Base-by-base conservation (phyloP, 2,113 vertebrate genomes). In the Sitta europaea region DNA sequence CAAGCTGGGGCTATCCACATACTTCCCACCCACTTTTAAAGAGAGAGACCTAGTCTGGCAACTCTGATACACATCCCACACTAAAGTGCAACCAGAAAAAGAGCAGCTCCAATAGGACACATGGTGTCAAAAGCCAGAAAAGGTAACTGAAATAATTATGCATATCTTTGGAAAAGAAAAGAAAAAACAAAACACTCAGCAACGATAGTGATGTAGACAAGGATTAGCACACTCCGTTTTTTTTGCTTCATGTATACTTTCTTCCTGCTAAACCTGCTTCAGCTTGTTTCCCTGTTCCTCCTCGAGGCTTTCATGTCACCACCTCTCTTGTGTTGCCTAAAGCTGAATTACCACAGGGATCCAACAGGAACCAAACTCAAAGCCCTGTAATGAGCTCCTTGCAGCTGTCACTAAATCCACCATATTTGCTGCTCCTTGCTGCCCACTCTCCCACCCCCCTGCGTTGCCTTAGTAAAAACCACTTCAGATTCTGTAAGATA, bases 381-480 rank as follows among this genome's bases (percentile, higher is more conserved):
- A 91, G 57, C 35, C 65, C 45, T 58, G 22, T 61, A 87, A 81
- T 23, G 62, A 91, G 42, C 22, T 40, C 38, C 27, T 72, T 63
- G 55, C 70, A 83, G 50, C 62, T 91, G 74, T 48, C 83, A 79
- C 38, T 88, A 88, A 96, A 78, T 19, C 65, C 45, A 73, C 63
- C 45, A 55, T n/a, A 59, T 50, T 51, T 15, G 12, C 12, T 40
- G 24, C 48, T 83, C 40, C 50, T 86, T 47, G 55, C 29, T 58
- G 25, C 57, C 65, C 9, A 29, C 20, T 42, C 24, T 29, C 10
- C 4, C 14, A 11, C 1, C 4, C 21, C 14, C 8, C 9, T 31
- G 24, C 47, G 61, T 61, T 36, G 33, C n/a, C 43, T 71, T 40
- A 36, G 6, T 71, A 74, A 90, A 96, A 96, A 66, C 16, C 43